Evolutionary conservation across 2,888 invertebrate species (phyloP).

Genomic region (Clusia tigrina): DNA sequence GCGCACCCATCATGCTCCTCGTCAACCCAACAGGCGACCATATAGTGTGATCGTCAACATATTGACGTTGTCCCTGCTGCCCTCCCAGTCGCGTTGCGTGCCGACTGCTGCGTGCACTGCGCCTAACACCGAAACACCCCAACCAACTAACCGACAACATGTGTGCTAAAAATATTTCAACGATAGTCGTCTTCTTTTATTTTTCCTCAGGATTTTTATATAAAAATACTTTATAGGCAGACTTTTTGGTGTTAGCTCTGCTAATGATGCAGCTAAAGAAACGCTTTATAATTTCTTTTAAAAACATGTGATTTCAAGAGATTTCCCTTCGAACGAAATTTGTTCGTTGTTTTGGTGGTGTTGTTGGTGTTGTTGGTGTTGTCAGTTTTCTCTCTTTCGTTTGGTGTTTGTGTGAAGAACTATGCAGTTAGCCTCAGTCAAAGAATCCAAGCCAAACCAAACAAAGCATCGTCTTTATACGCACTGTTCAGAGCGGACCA

Average conservation of each 20-base stretch:
- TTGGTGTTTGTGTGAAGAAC: constrained; percentile 39
- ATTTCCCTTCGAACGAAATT: constrained; percentile 30
- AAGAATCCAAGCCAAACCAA: constrained; percentile 11
- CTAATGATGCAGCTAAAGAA: constrained; percentile 63
- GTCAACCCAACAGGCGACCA: neutral
- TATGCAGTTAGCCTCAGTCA: constrained; percentile 33
- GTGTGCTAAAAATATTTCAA: constrained; percentile 51
- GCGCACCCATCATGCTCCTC: neutral
- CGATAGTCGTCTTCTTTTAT: neutral
- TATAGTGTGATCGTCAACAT: constrained; percentile 13
- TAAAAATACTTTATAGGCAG: constrained; percentile 28
- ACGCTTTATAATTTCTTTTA: constrained; percentile 62
- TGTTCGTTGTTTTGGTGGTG: too few species aligned
- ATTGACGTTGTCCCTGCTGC: too few species aligned
- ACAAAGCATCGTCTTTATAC: constrained; percentile 32
- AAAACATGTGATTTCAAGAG: constrained; percentile 48
- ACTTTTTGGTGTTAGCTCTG: constrained; percentile 61
- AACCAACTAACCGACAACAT: constrained; percentile 40
- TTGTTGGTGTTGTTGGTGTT: too few species aligned
- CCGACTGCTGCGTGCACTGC: neutral
- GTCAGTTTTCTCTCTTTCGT: too few species aligned
- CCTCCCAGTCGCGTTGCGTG: too few species aligned
- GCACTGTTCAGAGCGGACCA: neutral
- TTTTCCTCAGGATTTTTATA: constrained; percentile 11
- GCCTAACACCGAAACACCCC: too few species aligned